Percentiles rank a stretch among this genome's conserved stretches.
Conservation (phyloP, 2,113 vertebrate genomes). For the Todiramphus saurophagus region DNA sequence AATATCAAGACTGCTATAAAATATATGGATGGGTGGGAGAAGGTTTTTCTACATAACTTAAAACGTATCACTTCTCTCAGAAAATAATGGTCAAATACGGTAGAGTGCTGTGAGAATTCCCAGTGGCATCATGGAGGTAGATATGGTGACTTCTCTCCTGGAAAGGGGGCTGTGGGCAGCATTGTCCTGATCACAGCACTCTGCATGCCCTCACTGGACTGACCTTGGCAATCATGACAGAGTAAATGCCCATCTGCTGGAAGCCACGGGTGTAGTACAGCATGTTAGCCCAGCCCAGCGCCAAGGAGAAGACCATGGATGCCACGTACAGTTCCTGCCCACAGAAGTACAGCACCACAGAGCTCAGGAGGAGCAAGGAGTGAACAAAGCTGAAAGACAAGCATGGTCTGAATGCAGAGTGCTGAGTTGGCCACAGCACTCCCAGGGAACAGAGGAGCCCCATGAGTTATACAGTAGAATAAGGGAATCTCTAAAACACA, state of each 20-base stretch:
- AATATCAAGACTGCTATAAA: background rate
- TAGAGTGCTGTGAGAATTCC: background rate
- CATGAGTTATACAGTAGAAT: background rate
- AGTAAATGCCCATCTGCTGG: constrained; percentile 93
- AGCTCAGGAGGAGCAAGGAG: constrained; percentile 81
- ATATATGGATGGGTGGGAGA: background rate
- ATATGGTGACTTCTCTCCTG: background rate
- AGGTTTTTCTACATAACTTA: background rate
- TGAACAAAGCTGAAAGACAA: constrained; percentile 82
- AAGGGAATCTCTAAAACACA: background rate
- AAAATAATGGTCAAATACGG: background rate
- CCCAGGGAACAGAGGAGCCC: background rate
- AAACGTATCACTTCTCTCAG: background rate
- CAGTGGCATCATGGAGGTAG: background rate
- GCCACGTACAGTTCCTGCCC: constrained; percentile 80
- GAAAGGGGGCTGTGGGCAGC: background rate
- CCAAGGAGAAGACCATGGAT: constrained; percentile 89
- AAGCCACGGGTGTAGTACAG: constrained; percentile 92
- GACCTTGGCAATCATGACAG: constrained; percentile 96
- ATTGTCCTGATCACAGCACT: background rate
- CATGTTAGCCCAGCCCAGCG: constrained; percentile 92
- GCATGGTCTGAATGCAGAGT: background rate
- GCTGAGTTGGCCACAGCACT: background rate
- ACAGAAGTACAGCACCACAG: constrained; percentile 77
- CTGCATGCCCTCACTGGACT: constrained; percentile 3